These are phyloP conservation scores for Haplochromis burtoni DNA, from an alignment of 2,113 vertebrate genomes.

Conservation along the genomic window DNA sequence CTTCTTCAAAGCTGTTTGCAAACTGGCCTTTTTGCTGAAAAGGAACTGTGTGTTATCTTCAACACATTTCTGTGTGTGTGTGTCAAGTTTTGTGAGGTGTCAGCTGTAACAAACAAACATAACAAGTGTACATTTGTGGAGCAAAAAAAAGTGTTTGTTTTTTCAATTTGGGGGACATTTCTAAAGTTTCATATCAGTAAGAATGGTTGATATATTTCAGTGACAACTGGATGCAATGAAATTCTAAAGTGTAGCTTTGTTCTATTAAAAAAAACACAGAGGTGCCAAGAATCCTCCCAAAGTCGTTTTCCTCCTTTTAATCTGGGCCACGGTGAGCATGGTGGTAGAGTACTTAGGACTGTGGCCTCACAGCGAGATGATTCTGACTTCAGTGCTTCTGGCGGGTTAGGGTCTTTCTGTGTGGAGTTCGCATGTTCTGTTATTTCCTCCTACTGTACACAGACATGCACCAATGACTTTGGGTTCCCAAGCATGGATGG, in stretches of 20 bases:
- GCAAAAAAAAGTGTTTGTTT: neutral
- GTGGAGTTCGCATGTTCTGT: neutral
- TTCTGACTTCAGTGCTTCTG: neutral
- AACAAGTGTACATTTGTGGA: neutral
- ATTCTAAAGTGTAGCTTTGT: neutral
- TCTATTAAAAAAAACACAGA: neutral
- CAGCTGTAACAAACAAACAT: neutral
- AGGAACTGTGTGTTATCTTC: neutral
- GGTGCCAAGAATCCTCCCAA: neutral
- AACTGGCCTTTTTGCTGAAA: neutral
- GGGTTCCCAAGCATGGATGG: fast-evolving
- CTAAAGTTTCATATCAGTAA: neutral
- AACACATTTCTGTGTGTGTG: neutral
- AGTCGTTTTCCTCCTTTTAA: neutral
- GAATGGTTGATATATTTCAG: neutral
- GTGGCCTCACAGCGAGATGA: neutral
- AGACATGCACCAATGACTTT: neutral
- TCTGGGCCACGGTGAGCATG: neutral
- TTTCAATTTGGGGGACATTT: neutral
- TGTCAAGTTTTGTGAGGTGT: neutral
- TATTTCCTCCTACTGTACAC: neutral
- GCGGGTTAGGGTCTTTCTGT: neutral
- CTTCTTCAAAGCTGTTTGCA: neutral
- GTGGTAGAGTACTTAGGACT: neutral
- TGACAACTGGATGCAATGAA: neutral